phyloP scores from a whole-genome alignment of 2,797 vertebrate species.

The Silurus aristotelis region DNA sequence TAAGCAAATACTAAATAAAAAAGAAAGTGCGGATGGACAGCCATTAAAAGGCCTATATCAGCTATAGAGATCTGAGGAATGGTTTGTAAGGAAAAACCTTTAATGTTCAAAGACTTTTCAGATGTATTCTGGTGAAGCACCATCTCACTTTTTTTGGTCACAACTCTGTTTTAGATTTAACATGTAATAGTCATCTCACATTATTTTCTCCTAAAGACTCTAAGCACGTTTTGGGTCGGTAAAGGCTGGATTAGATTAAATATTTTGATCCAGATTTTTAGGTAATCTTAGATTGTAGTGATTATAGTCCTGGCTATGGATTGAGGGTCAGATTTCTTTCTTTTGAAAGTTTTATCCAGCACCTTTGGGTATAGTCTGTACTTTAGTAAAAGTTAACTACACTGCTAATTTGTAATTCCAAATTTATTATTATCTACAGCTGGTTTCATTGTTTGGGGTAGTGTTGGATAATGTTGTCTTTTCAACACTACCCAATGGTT shows the following conservation, averaged over 20 bases:
- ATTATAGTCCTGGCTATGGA: neutral
- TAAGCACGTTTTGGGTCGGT: neutral
- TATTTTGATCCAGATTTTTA: neutral
- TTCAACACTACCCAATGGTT: too few species aligned
- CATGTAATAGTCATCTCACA: neutral
- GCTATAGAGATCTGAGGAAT: conserved; percentile 60
- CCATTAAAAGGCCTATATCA: conserved; percentile 72
- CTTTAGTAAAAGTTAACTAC: neutral
- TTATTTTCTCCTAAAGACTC: neutral
- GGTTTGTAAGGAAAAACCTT: conserved; percentile 51
- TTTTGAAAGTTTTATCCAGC: neutral
- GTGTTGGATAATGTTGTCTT: too few species aligned
- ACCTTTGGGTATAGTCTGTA: neutral
- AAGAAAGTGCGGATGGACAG: conserved; percentile 69
- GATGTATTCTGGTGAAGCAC: neutral
- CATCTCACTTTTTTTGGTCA: neutral
- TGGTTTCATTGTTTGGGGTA: neutral
- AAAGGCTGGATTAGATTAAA: neutral
- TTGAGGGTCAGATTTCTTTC: neutral
- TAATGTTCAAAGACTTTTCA: conserved; percentile 56
- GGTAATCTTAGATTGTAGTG: neutral
- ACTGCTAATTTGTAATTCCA: neutral
- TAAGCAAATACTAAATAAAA: conserved; percentile 61
- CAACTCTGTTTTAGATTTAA: neutral
- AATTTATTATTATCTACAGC: neutral